phyloP scores from a whole-genome alignment of 1,140 invertebrate species.

The Drosophila saltans region DNA sequence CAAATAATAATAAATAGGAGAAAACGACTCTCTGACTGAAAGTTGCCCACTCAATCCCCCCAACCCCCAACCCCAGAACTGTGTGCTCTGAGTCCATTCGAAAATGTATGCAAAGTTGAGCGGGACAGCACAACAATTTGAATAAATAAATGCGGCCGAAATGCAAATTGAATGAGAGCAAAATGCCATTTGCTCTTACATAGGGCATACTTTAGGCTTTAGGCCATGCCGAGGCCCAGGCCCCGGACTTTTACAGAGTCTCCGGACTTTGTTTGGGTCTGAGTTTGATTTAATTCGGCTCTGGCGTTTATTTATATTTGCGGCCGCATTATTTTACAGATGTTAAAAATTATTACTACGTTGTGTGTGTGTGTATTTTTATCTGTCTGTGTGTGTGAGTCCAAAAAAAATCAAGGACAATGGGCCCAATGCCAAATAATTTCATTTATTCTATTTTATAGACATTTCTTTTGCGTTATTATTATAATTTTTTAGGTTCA shows the following conservation, averaged over 20 bases:
- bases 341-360: conserved; percentile 67
- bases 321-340: conserved; percentile 78
- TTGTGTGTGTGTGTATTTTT: neutral
- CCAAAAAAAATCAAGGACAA: conserved; percentile 58
- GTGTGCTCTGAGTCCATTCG: neutral
- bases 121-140: conserved; percentile 66
- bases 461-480: conserved; percentile 41
- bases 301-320: conserved; percentile 72
- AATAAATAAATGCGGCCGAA: conserved; percentile 78
- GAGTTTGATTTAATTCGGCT: conserved; percentile 73
- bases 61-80: conserved; percentile 34
- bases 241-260: neutral
- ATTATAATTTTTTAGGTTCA: conserved; percentile 15
- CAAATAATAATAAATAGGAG: conserved; percentile 35
- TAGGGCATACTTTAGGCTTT: conserved; percentile 42
- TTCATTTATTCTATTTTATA: conserved; percentile 43
- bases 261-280: conserved; percentile 30
- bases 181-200: conserved; percentile 65
- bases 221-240: conserved; percentile 15
- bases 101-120: conserved; percentile 74
- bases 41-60: neutral
- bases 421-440: conserved; percentile 23
- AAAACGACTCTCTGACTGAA: conserved; percentile 2
- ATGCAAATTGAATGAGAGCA: conserved; percentile 78
- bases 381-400: conserved; percentile 12